Evolutionary conservation across 2,888 invertebrate species (phyloP), one percentile per base, ranked within the genome.

Genomic region (Norana najaformis): DNA sequence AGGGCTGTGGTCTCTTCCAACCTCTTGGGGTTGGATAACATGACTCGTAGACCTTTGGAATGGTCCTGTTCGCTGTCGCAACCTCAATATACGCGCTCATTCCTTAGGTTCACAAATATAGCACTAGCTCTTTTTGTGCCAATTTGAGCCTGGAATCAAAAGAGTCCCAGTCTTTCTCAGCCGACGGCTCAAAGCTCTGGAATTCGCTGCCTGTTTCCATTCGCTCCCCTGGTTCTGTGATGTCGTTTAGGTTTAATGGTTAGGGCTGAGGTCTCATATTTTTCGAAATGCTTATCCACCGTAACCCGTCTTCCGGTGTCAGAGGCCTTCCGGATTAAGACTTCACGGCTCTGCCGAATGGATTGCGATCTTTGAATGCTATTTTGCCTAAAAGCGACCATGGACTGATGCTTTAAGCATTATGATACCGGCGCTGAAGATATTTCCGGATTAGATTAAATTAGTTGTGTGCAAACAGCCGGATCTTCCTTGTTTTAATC

Each of bases 221-320:
- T n/a, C 69, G 69, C n/a, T 69, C 8, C 11, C 6, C 30, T n/a
- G 69, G 69, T n/a, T 69, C 69, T 13, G n/a, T n/a, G n/a, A 69
- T n/a, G 30, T 69, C 69, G 69, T 69, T 69, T 69, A 30, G n/a
- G 30, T n/a, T n/a, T n/a, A n/a, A n/a, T n/a, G n/a, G n/a, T 69
- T 69, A n/a, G 30, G 6, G 11, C 69, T 69, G 30, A n/a, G n/a
- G n/a, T 30, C 69, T 69, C n/a, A 69, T 69, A 30, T n/a, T 30
- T n/a, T 69, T 69, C 69, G 69, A n/a, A 69, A n/a, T n/a, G 69
- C 69, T n/a, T n/a, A 69, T 69, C 69, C 30, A n/a, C n/a, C n/a
- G n/a, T n/a, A 69, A 11, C 16, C 30, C 11, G n/a, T 30, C 14
- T 30, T 8, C 3, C 69, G 14, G 16, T 16, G 0, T 2, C 53